Evolutionary conservation across 1,140 invertebrate genomes (phyloP).

Genomic region (Pseudachorutes palmiensis): DNA sequence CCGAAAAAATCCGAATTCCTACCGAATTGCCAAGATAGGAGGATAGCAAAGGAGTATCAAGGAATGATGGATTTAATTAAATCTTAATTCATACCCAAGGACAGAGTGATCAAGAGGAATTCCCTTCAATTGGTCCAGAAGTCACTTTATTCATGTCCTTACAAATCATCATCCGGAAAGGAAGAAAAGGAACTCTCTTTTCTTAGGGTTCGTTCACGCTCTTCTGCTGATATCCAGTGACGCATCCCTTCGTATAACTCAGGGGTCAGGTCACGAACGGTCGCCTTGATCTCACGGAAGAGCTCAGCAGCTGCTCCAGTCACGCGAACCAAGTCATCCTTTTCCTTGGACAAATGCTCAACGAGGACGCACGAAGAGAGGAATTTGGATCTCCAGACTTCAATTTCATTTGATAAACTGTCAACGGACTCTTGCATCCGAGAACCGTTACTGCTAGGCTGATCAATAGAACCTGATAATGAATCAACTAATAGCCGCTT

Average conservation of each 20-base stretch:
- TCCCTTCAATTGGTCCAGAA: too few species aligned
- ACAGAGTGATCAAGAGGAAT: too few species aligned
- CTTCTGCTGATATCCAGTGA: constrained; percentile 21
- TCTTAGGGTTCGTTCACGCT: not conserved
- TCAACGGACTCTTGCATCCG: constrained; percentile 30
- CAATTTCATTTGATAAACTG: constrained; percentile 33
- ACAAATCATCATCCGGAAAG: not conserved
- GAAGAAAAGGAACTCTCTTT: not conserved
- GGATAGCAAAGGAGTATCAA: too few species aligned
- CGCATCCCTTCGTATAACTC: constrained; percentile 24
- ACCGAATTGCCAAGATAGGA: too few species aligned
- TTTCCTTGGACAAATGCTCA: constrained; percentile 34
- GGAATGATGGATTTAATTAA: too few species aligned
- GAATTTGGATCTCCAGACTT: constrained; percentile 38
- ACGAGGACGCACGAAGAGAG: constrained; percentile 36
- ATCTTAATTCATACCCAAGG: too few species aligned
- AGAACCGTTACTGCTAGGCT: constrained; percentile 4
- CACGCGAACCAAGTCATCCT: constrained; percentile 21
- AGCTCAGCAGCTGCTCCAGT: constrained; percentile 21
- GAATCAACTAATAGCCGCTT: constrained; percentile 36
- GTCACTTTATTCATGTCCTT: too few species aligned
- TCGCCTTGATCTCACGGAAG: constrained; percentile 31
- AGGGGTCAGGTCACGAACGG: constrained; percentile 21
- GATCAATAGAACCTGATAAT: constrained; percentile 19
- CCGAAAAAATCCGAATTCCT: too few species aligned